Base-by-base conservation (phyloP, 2,888 invertebrate genomes). In the Ischnus inquisitorius region DNA sequence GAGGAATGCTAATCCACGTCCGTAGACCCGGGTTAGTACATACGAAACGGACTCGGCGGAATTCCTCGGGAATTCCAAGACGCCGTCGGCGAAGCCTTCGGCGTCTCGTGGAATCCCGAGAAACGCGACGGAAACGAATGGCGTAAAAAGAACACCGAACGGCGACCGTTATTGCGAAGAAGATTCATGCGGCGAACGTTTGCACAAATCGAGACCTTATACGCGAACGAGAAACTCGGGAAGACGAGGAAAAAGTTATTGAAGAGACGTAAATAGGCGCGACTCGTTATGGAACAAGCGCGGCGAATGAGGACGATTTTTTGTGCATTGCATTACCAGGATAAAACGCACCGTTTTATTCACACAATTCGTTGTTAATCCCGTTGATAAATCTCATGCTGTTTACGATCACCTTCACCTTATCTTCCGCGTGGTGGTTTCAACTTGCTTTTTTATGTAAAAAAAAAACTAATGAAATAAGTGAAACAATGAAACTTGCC, bases 1-100 rank as follows among this genome's bases (percentile, higher is more conserved):
- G 48, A 46, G 48, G 34, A 74, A 74, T 74, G 62, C 62, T 64
- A 64, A 64, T 74, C 39, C 64, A n/a, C 43, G 57, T 28, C 19
- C n/a, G 25, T 2, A 39, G 16, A 5, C 25, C 60, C 28, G 8
- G 28, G 1, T 6, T 2, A 1, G 57, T 60, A 14, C 5, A 12
- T 28, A 28, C 57, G 57, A 25, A 3, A 64, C n/a, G 8, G 64
- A 16, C 39, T 34, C 12, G 0, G 16, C 16, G 16, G 39, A 39
- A 64, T 64, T 39, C 64, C n/a, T 64, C 34, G 19, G 39, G 2
- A 64, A 64, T 39, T 28, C 16, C 39, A 2, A 64, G 19, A 34
- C 39, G 39, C 12, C 34, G 16, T n/a, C 3, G 2, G 64, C 39
- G 64, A 16, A 34, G 34, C 4, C 39, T 39, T 39, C 39, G 22